A percentile compares a stretch with the other conserved stretches of the same genome.
Conservation (phyloP, 2,797 vertebrate species). For the Serranus cabrilla region DNA sequence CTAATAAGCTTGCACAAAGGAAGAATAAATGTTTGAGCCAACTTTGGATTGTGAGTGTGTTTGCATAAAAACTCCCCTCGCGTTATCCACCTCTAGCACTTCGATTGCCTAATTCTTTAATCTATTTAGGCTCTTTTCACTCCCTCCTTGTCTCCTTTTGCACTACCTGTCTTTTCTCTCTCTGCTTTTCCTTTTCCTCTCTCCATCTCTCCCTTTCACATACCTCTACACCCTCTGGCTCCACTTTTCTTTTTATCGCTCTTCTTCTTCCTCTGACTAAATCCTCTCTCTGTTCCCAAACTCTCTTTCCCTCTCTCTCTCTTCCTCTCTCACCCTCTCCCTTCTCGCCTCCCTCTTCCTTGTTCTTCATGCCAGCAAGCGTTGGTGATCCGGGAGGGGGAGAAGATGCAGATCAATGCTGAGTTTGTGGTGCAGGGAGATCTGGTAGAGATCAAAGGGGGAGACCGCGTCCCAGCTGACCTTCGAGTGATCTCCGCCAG, state of each 20-base stretch:
- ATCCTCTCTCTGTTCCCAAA: slow-evolving; percentile 58
- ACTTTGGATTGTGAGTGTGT: slow-evolving; percentile 72
- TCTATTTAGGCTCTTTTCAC: slow-evolving; percentile 65
- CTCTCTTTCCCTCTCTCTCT: slow-evolving; percentile 7
- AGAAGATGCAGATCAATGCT: slow-evolving; percentile 94
- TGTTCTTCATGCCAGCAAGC: slow-evolving; percentile 89
- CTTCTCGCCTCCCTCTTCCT: slow-evolving; percentile 14
- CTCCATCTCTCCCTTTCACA: slow-evolving; percentile 49
- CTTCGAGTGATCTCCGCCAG: slow-evolving; percentile 91
- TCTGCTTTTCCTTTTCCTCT: slow-evolving; percentile 6
- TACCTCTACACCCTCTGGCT: slow-evolving; percentile 51
- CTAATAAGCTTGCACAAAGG: slow-evolving; percentile 75
- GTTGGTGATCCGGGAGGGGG: slow-evolving; percentile 93
- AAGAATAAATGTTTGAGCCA: slow-evolving; percentile 75
- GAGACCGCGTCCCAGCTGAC: slow-evolving; percentile 94
- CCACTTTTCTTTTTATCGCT: slow-evolving; percentile 16
- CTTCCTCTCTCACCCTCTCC: slow-evolving; percentile 15
- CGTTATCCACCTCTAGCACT: slow-evolving; percentile 70
- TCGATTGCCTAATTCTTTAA: slow-evolving; percentile 78
- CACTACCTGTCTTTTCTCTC: slow-evolving; percentile 46
- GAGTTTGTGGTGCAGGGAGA: slow-evolving; percentile 94
- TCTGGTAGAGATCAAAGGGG: slow-evolving; percentile 96
- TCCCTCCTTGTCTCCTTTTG: slow-evolving; percentile 41
- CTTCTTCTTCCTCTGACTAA: slow-evolving; percentile 40
- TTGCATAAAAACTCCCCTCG: slow-evolving; percentile 71